These are phyloP conservation scores for Gymnobelideus leadbeateri DNA, from an alignment of 2,113 vertebrate genomes.

Conservation along the genomic window DNA sequence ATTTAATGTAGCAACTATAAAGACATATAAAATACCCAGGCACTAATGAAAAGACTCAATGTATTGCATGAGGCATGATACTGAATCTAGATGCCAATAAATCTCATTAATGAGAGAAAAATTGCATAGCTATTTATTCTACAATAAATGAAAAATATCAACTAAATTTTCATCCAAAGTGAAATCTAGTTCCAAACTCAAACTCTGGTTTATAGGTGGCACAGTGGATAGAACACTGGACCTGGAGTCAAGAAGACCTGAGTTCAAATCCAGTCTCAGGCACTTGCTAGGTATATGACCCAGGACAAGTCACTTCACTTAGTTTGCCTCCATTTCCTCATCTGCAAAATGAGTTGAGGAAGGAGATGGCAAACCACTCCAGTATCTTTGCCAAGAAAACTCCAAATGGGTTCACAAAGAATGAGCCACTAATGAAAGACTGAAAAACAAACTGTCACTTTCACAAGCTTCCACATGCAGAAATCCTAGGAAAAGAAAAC, in stretches of 20 bases:
- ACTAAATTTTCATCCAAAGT: not conserved
- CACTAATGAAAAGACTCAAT: not conserved
- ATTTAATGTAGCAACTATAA: not conserved
- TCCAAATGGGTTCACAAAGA: not conserved
- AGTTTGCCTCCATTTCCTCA: not conserved
- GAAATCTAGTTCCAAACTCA: slow-evolving; percentile 8
- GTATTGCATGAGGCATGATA: fast-evolving
- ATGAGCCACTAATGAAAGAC: too few species aligned
- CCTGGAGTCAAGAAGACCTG: not conserved
- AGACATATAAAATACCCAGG: not conserved
- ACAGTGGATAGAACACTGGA: not conserved
- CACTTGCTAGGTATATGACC: not conserved
- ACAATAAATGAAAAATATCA: slow-evolving; percentile 6
- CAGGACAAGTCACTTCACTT: not conserved
- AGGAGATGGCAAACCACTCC: not conserved
- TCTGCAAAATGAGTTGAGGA: not conserved
- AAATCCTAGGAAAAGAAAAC: not conserved
- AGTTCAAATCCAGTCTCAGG: not conserved
- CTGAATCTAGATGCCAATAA: too few species aligned
- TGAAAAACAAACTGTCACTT: not conserved
- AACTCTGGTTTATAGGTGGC: not conserved
- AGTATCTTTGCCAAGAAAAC: not conserved
- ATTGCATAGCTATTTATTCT: not conserved
- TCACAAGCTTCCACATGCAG: not conserved
- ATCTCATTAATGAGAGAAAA: not conserved